Evolutionary conservation across 35 echinoderm and acorn worm genomes (phyloP).

Genomic region (Hemicentrotus pulcherrimus): DNA sequence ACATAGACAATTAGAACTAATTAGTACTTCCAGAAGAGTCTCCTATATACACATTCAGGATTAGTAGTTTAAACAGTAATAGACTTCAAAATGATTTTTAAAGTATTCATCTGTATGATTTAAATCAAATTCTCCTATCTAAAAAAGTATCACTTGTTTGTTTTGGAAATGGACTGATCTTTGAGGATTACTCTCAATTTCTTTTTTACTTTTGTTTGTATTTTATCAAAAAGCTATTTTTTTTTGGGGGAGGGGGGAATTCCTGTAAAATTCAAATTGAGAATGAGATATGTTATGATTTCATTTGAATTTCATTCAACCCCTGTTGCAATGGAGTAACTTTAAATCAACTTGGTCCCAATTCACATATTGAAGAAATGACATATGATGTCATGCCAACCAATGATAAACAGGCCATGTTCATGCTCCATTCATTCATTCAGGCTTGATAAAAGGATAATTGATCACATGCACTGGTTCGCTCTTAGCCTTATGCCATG

Average conservation of each 20-base stretch:
- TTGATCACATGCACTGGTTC: not conserved
- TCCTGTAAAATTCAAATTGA: too few relatives aligned
- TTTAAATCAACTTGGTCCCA: not conserved
- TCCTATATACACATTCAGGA: not conserved
- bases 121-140: too few relatives aligned
- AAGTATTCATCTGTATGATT: too few relatives aligned
- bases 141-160: too few relatives aligned
- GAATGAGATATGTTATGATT: not conserved
- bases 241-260: too few relatives aligned
- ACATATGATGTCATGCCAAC: not conserved
- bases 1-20: too few relatives aligned
- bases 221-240: too few relatives aligned
- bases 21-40: not conserved
- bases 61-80: not conserved
- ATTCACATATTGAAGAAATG: not conserved
- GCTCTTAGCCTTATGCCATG: not conserved
- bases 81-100: too few relatives aligned
- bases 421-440: not conserved
- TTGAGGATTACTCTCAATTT: too few relatives aligned
- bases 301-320: too few relatives aligned
- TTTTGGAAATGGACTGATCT: too few relatives aligned
- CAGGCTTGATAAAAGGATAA: slow-evolving; percentile 8
- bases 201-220: too few relatives aligned
- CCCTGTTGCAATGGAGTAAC: not conserved
- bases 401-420: not conserved